Conservation (phyloP, 2,113 vertebrate species). For the Casuarius casuarius region DNA sequence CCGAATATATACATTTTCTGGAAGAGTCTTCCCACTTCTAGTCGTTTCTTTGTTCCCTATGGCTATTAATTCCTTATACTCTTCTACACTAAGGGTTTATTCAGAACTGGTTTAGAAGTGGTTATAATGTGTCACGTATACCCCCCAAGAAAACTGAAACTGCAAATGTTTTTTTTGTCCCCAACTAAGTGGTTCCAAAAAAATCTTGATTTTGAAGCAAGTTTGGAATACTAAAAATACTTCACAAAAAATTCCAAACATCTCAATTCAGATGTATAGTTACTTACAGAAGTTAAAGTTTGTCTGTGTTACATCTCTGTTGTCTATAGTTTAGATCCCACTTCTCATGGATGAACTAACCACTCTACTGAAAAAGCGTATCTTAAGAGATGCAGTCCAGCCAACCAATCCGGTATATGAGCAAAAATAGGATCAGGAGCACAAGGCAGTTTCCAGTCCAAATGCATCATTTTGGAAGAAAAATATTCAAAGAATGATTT, state of each 20-base stretch:
- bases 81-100: background rate
- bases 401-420: fast-evolving
- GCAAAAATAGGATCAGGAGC: fast-evolving
- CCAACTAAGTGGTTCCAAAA: background rate
- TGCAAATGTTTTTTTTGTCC: background rate
- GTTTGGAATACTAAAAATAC: background rate
- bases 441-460: background rate
- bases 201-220: background rate
- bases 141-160: background rate
- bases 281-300: background rate
- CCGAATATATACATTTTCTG: background rate
- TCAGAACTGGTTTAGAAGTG: background rate
- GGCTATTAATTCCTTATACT: background rate
- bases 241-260: background rate
- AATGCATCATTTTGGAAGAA: background rate
- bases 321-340: background rate
- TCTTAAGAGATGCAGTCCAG: background rate
- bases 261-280: background rate
- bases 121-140: background rate
- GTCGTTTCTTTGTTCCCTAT: background rate
- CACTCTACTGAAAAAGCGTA: background rate
- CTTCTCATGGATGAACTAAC: background rate
- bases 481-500: background rate
- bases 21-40: background rate
- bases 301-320: background rate